A percentile compares a stretch with the other conserved stretches of the same genome.
These are phyloP conservation scores for Thalassoma bifasciatum DNA, from an alignment of 2,113 vertebrate genomes.

Conservation along the genomic window DNA sequence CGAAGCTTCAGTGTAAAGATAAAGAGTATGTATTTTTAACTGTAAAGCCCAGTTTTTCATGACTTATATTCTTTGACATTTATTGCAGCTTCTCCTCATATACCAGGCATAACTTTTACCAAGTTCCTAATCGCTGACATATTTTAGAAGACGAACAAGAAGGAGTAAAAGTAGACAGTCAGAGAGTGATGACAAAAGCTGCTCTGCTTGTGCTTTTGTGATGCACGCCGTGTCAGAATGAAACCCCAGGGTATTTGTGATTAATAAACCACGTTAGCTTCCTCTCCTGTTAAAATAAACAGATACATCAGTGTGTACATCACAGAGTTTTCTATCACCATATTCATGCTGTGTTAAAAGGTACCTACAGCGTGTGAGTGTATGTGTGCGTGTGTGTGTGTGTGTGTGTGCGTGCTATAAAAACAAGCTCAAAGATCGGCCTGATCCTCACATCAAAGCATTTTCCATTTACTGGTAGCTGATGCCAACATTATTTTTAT, in stretches of 20 bases:
- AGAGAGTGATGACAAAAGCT: background rate
- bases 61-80: background rate
- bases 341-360: constrained; percentile 13
- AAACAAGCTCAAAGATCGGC: background rate
- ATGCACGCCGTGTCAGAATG: background rate
- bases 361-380: background rate
- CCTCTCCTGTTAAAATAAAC: constrained; percentile 10
- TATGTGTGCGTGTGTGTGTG: too few species aligned
- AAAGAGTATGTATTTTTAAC: background rate
- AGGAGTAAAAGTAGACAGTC: background rate
- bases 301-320: constrained; percentile 2
- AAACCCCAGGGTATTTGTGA: background rate
- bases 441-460: background rate
- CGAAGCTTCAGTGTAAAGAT: background rate
- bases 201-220: background rate
- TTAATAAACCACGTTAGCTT: constrained; percentile 18
- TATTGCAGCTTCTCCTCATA: background rate
- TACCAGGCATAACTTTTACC: background rate
- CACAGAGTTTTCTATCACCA: constrained; percentile 9
- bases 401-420: background rate
- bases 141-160: background rate
- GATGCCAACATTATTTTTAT: constrained; percentile 6
- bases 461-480: constrained; percentile 8
- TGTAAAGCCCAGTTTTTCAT: background rate
- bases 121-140: background rate